Evolutionary conservation across 1,140 invertebrate genomes (phyloP).

Genomic region (Geopemphigus sp.): DNA sequence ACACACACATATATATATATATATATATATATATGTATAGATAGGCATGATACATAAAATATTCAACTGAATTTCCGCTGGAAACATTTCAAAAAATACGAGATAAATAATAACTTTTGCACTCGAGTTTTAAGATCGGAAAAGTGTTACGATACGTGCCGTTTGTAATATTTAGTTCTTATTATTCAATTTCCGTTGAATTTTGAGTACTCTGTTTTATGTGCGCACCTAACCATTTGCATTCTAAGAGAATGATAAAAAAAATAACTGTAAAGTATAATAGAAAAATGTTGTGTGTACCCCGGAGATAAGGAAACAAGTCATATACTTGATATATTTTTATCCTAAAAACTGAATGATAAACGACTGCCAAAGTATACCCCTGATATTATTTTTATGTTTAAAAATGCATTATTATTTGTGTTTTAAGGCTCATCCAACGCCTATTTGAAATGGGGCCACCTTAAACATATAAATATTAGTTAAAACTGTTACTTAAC

Average conservation of each 20-base stretch:
- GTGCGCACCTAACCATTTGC: conserved; percentile 6
- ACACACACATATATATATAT: too few species aligned
- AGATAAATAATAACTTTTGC: background rate
- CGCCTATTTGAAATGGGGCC: too few species aligned
- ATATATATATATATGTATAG: background rate
- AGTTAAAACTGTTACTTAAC: too few species aligned
- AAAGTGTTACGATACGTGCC: conserved; percentile 26
- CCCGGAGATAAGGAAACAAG: conserved; percentile 4
- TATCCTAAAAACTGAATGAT: conserved; percentile 11
- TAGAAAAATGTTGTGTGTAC: background rate
- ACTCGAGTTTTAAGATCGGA: background rate
- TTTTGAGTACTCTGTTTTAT: background rate
- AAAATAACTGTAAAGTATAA: background rate
- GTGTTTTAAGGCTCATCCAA: too few species aligned
- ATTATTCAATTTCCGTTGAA: conserved; percentile 38
- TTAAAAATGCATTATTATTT: too few species aligned
- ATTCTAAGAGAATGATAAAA: conserved; percentile 15
- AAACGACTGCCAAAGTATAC: conserved; percentile 6
- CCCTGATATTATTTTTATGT: too few species aligned
- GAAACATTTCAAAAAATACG: conserved; percentile 3
- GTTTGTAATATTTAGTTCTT: conserved; percentile 30
- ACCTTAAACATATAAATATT: too few species aligned
- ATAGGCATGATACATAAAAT: background rate
- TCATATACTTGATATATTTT: background rate
- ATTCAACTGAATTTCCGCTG: background rate